A percentile compares a stretch with the other conserved stretches of the same genome.
Evolutionary conservation across 1,140 invertebrate species (phyloP).

Genomic region (Calliphora vicina): DNA sequence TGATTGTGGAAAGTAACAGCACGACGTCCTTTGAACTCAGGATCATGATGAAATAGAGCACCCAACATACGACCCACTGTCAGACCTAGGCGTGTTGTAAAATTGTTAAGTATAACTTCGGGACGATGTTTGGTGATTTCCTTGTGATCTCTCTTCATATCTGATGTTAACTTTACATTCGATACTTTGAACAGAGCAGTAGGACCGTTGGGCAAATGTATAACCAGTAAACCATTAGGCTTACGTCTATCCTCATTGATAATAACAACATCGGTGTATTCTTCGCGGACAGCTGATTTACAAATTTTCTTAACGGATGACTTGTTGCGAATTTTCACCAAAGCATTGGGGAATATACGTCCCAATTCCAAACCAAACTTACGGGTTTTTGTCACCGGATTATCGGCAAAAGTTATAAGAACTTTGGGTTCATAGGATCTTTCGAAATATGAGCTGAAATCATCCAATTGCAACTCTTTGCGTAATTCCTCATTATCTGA

Average conservation of each 20-base stretch:
- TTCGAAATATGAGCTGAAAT: slow-evolving; percentile 87
- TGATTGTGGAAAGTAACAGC: slow-evolving; percentile 99
- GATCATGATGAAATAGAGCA: slow-evolving; percentile 96
- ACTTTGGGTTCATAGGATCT: slow-evolving; percentile 91
- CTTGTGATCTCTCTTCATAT: slow-evolving; percentile 77
- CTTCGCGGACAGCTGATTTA: slow-evolving; percentile 76
- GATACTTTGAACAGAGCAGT: slow-evolving; percentile 87
- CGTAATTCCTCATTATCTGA: slow-evolving; percentile 82
- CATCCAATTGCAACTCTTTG: slow-evolving; percentile 85
- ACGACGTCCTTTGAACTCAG: slow-evolving; percentile 90
- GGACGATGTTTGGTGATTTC: slow-evolving; percentile 87
- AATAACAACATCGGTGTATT: slow-evolving; percentile 90
- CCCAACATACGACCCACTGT: slow-evolving; percentile 92
- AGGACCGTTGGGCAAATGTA: slow-evolving; percentile 95
- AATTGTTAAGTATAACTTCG: slow-evolving; percentile 97
- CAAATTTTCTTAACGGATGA: slow-evolving; percentile 94
- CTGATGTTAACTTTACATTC: slow-evolving; percentile 84
- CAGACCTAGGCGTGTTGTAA: slow-evolving; percentile 91
- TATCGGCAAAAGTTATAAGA: slow-evolving; percentile 92
- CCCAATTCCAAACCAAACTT: slow-evolving; percentile 92
- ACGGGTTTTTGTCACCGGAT: slow-evolving; percentile 88
- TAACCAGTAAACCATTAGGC: slow-evolving; percentile 90
- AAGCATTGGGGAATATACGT: slow-evolving; percentile 90
- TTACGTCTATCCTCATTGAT: slow-evolving; percentile 92
- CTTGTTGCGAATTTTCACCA: slow-evolving; percentile 78